phyloP scores from a whole-genome alignment of 2,113 vertebrate species.

The Triplophysa siluroides region DNA sequence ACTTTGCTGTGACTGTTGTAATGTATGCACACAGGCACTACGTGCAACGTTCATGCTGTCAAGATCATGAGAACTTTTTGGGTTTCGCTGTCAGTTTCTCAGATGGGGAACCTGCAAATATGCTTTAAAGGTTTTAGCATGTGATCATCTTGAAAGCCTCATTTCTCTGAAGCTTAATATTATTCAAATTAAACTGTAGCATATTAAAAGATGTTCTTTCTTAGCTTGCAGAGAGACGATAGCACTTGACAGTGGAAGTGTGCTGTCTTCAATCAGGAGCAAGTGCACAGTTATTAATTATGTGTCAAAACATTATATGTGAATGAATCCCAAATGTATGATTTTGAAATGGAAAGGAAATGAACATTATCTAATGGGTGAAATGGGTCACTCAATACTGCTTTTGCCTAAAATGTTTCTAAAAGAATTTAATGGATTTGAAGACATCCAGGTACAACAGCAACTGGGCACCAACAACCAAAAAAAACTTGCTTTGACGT shows the following conservation, averaged over 20 bases:
- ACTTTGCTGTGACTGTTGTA: conserved; percentile 23
- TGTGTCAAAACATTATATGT: no score
- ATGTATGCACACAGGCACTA: conserved; percentile 1
- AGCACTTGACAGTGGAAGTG: not conserved
- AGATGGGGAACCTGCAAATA: not conserved
- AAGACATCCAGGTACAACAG: no score
- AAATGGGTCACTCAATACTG: no score
- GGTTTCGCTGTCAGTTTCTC: not conserved
- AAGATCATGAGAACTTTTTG: not conserved
- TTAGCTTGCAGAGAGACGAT: not conserved
- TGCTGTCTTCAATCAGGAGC: not conserved
- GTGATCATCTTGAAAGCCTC: not conserved
- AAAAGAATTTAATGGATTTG: no score
- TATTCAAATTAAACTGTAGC: not conserved
- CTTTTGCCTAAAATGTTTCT: no score
- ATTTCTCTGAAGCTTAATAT: not conserved
- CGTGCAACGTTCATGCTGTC: not conserved
- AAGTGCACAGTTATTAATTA: no score
- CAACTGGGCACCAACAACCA: no score
- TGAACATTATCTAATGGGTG: no score
- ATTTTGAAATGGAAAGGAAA: no score
- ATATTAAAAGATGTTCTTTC: not conserved
- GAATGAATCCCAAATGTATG: no score
- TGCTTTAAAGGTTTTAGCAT: not conserved
- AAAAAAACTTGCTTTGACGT: no score